These are phyloP conservation scores for Thymelicus sylvestris DNA, from an alignment of 2,888 invertebrate genomes.

Conservation along the genomic window DNA sequence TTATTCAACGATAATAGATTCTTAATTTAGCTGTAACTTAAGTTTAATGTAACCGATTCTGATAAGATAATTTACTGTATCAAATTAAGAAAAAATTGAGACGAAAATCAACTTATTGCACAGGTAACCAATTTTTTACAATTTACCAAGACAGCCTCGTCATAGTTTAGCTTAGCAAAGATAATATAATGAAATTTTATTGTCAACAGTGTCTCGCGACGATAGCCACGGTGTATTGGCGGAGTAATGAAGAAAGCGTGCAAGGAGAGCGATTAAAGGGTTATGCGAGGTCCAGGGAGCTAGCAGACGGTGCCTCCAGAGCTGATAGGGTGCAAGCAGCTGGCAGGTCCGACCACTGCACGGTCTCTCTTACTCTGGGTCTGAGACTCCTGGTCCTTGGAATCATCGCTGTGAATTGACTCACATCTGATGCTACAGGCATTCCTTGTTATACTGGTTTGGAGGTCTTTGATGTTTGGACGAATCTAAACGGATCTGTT, in stretches of 20 bases:
- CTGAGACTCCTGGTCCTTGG: conserved; percentile 26
- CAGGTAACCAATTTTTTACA: no score
- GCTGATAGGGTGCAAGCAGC: conserved; percentile 91
- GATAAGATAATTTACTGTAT: no score
- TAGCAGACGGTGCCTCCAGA: conserved; percentile 87
- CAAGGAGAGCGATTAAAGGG: conserved; percentile 90
- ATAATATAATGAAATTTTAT: conserved; percentile 11
- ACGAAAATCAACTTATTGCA: no score
- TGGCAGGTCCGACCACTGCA: conserved; percentile 61
- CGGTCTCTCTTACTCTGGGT: conserved; percentile 46
- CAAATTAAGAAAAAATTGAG: no score
- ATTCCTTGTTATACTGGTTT: conserved; percentile 1
- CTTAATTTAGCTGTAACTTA: no score
- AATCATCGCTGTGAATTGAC: conserved; percentile 27
- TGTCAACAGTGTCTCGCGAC: conserved; percentile 90
- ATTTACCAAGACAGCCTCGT: no score
- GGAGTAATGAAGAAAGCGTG: conserved; percentile 94
- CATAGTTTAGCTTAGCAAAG: no score
- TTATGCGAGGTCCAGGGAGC: conserved; percentile 91
- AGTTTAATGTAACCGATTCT: no score
- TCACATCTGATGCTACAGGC: not conserved
- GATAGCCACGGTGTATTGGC: conserved; percentile 94
- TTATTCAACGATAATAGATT: no score
- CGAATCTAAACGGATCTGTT: not conserved
- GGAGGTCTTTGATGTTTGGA: not conserved